Conservation (phyloP, 1,140 invertebrate genomes). For the Bradynema listronoti region DNA sequence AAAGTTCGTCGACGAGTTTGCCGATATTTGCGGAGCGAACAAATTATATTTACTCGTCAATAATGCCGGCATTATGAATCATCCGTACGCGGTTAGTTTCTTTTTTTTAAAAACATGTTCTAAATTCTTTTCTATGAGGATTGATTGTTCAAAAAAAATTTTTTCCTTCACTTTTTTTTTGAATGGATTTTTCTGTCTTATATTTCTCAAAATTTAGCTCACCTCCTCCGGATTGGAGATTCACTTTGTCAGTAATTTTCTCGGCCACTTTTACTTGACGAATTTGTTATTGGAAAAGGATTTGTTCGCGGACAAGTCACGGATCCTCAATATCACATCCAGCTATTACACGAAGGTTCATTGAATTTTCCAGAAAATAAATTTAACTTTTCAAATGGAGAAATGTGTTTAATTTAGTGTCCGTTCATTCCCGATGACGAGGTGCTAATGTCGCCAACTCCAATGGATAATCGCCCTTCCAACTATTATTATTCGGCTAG, state of each 20-base stretch:
- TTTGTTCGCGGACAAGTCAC: conserved; percentile 23
- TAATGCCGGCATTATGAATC: conserved; percentile 42
- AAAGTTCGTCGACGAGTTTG: conserved; percentile 20
- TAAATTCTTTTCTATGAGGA: no score
- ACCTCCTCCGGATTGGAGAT: conserved; percentile 25
- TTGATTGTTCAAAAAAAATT: no score
- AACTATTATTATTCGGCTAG: conserved; percentile 27
- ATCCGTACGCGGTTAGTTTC: conserved; percentile 7
- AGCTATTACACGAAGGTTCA: conserved; percentile 37
- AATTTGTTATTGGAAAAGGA: conserved; percentile 31
- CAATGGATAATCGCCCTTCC: background rate
- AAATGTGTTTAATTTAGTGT: no score
- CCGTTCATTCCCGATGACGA: no score
- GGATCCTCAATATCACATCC: conserved; percentile 35
- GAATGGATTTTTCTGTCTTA: no score
- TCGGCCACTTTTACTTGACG: conserved; percentile 40
- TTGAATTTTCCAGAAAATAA: no score
- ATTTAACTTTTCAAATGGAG: no score
- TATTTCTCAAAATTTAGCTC: conserved; percentile 2
- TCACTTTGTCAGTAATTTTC: conserved; percentile 42
- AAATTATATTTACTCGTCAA: conserved; percentile 33
- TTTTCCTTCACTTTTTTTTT: no score
- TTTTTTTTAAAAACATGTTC: no score
- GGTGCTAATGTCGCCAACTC: no score
- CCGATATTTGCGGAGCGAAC: background rate